A percentile compares a stretch with the other conserved stretches of the same genome.
Evolutionary conservation across 2,797 vertebrate genomes (phyloP).

Genomic region (Siniperca scherzeri): DNA sequence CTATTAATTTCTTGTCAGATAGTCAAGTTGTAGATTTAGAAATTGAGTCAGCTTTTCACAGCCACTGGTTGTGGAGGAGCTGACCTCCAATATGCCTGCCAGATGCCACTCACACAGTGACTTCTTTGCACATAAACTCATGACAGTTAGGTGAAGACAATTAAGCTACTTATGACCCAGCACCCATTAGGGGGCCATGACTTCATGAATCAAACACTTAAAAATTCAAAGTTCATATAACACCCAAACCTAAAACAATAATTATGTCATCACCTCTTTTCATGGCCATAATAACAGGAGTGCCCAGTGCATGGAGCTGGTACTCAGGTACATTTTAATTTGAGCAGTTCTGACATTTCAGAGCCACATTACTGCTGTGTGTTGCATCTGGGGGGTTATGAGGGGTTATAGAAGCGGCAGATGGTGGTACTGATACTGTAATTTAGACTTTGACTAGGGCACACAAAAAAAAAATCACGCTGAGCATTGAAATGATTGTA

Average conservation of each 20-base stretch:
- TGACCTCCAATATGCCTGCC: slow-evolving; percentile 5
- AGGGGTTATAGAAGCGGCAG: slow-evolving; percentile 11
- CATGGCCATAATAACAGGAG: background rate
- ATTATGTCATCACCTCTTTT: slow-evolving; percentile 6
- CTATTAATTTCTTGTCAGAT: background rate
- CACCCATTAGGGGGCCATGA: background rate
- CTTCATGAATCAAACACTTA: slow-evolving; percentile 24
- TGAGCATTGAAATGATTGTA: slow-evolving; percentile 20
- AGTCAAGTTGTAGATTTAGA: background rate
- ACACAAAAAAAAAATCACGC: background rate
- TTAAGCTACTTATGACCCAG: slow-evolving; percentile 2
- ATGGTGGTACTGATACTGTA: background rate
- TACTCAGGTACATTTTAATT: background rate
- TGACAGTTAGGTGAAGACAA: background rate
- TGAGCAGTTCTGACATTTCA: slow-evolving; percentile 12
- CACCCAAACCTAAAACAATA: slow-evolving; percentile 20
- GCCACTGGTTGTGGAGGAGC: background rate
- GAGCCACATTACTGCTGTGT: background rate
- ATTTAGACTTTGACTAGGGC: slow-evolving; percentile 29
- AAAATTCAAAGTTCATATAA: slow-evolving; percentile 8
- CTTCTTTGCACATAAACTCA: slow-evolving; percentile 7
- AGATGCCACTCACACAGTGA: background rate
- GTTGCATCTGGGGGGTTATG: background rate
- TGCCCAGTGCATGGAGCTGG: background rate
- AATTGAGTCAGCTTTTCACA: background rate